Conservation (phyloP, 2,797 vertebrate genomes). For the Anisognathus igniventris region DNA sequence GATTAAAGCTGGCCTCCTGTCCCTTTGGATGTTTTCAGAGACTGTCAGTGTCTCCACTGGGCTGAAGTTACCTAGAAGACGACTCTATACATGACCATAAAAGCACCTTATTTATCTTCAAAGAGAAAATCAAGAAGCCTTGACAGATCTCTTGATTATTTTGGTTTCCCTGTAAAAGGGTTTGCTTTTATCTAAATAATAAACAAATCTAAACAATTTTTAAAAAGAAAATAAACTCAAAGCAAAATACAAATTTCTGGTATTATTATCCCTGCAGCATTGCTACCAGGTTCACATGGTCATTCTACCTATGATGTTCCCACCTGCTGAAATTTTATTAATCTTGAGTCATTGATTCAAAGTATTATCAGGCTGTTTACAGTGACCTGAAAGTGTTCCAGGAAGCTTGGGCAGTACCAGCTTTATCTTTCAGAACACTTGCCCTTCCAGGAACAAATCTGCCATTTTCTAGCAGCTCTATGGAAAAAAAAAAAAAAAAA, state of each 20-base stretch:
- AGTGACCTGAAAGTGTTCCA: neutral
- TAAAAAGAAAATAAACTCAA: neutral
- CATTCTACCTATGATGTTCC: neutral
- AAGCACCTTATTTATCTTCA: conserved; percentile 1
- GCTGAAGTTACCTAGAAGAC: neutral
- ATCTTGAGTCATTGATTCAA: neutral
- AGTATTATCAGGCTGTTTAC: neutral
- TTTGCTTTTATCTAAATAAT: neutral
- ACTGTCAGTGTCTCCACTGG: neutral
- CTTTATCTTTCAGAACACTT: neutral
- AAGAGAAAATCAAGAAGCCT: conserved; percentile 1
- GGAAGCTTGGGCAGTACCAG: neutral
- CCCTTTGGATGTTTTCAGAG: conserved; percentile 30
- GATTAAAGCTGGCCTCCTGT: conserved; percentile 42
- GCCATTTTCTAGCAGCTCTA: neutral
- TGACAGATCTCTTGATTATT: neutral
- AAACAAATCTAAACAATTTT: neutral
- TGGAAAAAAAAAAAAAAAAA: neutral
- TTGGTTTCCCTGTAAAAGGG: neutral
- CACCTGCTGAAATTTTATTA: neutral
- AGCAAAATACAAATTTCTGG: neutral
- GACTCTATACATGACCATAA: neutral
- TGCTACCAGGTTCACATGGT: neutral
- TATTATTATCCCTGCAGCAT: neutral
- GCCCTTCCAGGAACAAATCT: neutral